Percentiles rank a stretch among this genome's conserved stretches.
Evolutionary conservation across 2,113 vertebrate genomes (phyloP).

Genomic region (Oceanites oceanicus): DNA sequence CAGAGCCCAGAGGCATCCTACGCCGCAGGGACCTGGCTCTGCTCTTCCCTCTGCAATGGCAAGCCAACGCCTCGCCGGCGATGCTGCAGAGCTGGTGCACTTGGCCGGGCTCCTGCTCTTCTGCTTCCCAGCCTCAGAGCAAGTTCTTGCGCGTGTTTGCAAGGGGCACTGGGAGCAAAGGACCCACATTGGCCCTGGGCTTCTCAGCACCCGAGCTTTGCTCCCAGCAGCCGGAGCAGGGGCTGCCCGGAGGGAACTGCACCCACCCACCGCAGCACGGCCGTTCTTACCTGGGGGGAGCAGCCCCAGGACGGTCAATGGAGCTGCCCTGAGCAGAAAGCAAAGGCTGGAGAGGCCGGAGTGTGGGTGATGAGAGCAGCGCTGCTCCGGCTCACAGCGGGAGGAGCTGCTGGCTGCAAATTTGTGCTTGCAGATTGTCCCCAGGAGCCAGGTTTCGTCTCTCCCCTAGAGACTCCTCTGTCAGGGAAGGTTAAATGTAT

Average conservation of each 20-base stretch:
- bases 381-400: not conserved
- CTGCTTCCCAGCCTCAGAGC: not conserved
- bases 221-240: not conserved
- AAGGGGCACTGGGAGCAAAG: not conserved
- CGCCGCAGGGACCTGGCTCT: not conserved
- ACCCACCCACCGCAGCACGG: not conserved
- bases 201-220: not conserved
- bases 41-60: not conserved
- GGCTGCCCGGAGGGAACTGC: not conserved
- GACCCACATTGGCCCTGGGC: not conserved
- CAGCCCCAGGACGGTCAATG: accelerated
- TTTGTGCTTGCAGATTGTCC: accelerated
- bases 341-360: not conserved
- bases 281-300: not conserved
- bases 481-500: not conserved
- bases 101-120: not conserved
- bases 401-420: not conserved
- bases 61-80: not conserved
- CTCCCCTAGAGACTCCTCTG: not conserved
- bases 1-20: not conserved
- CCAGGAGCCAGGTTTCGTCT: not conserved
- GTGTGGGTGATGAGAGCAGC: not conserved
- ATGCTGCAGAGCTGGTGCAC: too few species aligned
- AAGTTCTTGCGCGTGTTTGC: not conserved
- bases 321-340: not conserved